Evolutionary conservation across 2,113 vertebrate genomes (phyloP).

Genomic region (rabbit (Oryctolagus cuniculus)): DNA sequence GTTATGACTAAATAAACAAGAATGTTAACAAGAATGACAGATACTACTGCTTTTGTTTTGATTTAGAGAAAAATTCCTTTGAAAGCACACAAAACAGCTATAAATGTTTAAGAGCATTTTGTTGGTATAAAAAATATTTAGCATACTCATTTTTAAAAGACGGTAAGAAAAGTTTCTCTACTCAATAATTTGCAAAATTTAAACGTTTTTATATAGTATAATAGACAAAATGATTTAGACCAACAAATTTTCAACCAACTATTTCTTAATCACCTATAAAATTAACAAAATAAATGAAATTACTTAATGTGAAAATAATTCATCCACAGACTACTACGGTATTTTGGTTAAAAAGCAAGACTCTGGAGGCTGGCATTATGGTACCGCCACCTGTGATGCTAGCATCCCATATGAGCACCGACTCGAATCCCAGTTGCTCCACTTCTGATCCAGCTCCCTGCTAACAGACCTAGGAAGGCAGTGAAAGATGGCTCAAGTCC

Average conservation of each 20-base stretch:
- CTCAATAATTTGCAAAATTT: conserved; percentile 33
- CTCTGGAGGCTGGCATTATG: not conserved
- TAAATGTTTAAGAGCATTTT: not conserved
- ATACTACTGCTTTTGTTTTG: conserved; percentile 13
- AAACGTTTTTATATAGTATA: not conserved
- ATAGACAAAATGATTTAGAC: conserved; percentile 36
- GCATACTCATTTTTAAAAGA: conserved; percentile 4
- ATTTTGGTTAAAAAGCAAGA: conserved; percentile 47
- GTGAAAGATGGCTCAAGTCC: too few species aligned
- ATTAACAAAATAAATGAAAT: conserved; percentile 30
- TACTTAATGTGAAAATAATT: not conserved
- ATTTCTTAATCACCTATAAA: conserved; percentile 29
- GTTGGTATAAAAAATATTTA: conserved; percentile 12
- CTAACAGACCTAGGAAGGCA: too few species aligned
- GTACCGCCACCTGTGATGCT: too few species aligned
- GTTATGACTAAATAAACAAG: conserved; percentile 32
- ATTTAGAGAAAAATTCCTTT: conserved; percentile 35
- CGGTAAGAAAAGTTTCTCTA: conserved; percentile 8
- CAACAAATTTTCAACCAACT: not conserved
- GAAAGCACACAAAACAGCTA: conserved; percentile 1
- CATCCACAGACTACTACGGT: not conserved
- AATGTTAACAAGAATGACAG: not conserved
- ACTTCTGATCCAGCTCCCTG: too few species aligned
- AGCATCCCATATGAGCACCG: too few species aligned
- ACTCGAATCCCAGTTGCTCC: too few species aligned